Conservation (phyloP, 2,888 invertebrate genomes). For the Mesochorus sp. region DNA sequence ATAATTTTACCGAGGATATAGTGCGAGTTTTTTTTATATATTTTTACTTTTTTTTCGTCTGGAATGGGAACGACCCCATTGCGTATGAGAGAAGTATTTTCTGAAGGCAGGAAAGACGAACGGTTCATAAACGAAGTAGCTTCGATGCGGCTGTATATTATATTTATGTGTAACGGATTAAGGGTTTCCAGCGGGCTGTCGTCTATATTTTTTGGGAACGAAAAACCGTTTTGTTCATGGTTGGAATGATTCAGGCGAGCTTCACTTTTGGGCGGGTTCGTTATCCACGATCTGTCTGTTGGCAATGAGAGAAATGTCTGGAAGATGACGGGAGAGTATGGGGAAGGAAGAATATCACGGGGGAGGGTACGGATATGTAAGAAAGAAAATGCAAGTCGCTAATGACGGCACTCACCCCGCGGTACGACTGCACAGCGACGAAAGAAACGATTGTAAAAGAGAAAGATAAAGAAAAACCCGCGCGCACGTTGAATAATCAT, state of each 20-base stretch:
- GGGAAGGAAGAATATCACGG: not conserved
- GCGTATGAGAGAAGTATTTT: not conserved
- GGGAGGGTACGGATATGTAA: not conserved
- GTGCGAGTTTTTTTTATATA: not conserved
- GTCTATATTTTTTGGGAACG: conserved; percentile 21
- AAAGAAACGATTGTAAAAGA: conserved; percentile 17
- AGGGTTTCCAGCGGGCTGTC: conserved; percentile 32
- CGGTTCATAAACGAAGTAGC: conserved; percentile 34
- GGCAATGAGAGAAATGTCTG: conserved; percentile 8
- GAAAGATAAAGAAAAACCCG: conserved; percentile 15
- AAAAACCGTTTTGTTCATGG: conserved; percentile 46
- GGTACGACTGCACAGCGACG: not conserved
- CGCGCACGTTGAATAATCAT: conserved; percentile 62
- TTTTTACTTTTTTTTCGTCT: not conserved
- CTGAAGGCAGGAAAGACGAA: conserved; percentile 17
- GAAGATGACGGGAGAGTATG: not conserved
- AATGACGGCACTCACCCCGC: conserved; percentile 48
- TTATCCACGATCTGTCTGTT: conserved; percentile 13
- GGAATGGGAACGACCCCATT: conserved; percentile 16
- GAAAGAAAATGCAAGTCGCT: conserved; percentile 32
- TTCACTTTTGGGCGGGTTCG: not conserved
- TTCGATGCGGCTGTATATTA: conserved; percentile 16
- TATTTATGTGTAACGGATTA: conserved; percentile 36
- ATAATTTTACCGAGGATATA: conserved; percentile 1
- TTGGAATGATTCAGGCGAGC: not conserved